Conservation (phyloP, 2,888 invertebrate genomes). For the Palloptera scutellata region DNA sequence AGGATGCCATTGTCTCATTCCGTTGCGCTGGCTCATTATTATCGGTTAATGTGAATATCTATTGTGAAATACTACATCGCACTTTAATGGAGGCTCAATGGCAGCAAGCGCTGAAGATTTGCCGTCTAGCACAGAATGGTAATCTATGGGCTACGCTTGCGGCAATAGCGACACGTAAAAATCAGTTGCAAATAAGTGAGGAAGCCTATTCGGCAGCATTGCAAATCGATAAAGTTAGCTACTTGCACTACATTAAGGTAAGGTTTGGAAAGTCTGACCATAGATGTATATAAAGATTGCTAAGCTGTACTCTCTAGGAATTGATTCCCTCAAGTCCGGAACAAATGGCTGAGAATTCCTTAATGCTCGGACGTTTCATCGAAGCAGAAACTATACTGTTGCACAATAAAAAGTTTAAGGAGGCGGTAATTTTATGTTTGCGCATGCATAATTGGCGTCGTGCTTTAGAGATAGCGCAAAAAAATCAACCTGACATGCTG, state of each 20-base stretch:
- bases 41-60: constrained; percentile 58
- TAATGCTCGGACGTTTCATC: constrained; percentile 60
- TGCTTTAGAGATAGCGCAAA: constrained; percentile 60
- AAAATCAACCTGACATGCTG: constrained; percentile 51
- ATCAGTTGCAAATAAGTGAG: constrained; percentile 89
- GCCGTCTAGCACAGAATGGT: constrained; percentile 67
- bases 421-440: constrained; percentile 57
- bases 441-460: constrained; percentile 63
- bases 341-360: constrained; percentile 64
- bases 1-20: constrained; percentile 84
- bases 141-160: constrained; percentile 95
- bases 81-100: constrained; percentile 80
- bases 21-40: constrained; percentile 89
- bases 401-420: constrained; percentile 57
- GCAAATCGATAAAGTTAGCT: constrained; percentile 85
- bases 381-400: constrained; percentile 64
- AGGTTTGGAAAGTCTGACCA: constrained; percentile 27
- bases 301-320: constrained; percentile 15
- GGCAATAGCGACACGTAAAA: constrained; percentile 85
- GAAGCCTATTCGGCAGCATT: constrained; percentile 93
- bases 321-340: constrained; percentile 58
- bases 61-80: constrained; percentile 69
- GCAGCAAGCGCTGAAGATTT: constrained; percentile 85
- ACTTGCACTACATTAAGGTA: constrained; percentile 83
- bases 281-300: background rate